Evolutionary conservation across 2,888 invertebrate species (phyloP), one percentile per base, ranked within the genome.

Genomic region (Calephelis perditalis): DNA sequence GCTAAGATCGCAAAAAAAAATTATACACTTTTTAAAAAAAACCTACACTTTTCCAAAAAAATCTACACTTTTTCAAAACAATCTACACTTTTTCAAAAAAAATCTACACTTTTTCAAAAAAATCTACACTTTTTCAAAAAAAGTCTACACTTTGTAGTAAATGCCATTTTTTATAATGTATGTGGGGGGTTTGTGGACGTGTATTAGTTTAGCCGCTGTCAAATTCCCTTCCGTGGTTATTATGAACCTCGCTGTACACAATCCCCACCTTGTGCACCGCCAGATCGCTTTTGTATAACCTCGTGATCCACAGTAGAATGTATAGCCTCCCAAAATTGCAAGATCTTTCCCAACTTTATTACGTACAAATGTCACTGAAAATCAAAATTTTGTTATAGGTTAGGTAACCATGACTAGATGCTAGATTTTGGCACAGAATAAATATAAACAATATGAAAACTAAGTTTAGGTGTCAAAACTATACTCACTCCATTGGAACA

Each of bases 241-340:
- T 6, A 60, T 64, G 44, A 68, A 67, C 35, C 65, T 55, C 2
- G 68, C 68, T 12, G 46, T 67, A 55, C 70, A 70, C 7, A 37
- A 3, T 1, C 47, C 55, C 43, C 56, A 49, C 26, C 49, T 49
- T 15, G 49, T 49, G 9, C 49, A 49, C 49, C 49, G 9, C 49
- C 49, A 52, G 10, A 52, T 52, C 35, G 15, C 26, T 26, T 52
- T 52, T 10, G 26, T 52, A 26, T 35, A 52, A 4, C 49, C 49
- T 11, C 49, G 49, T 10, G 49, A 52, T 9, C 49, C 49, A 26
- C 49, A 52, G 26, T 52, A 52, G 35, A 52, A 52, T 10, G 49
- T 35, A 10, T 52, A 52, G 15, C 49, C 49, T 52, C 49, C 49
- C 49, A 52, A 52, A 52, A 52, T 52, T 3, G 49, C 49, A 2